Base-by-base conservation (phyloP, 2,888 invertebrate genomes). In the Cheilosia urbana region DNA sequence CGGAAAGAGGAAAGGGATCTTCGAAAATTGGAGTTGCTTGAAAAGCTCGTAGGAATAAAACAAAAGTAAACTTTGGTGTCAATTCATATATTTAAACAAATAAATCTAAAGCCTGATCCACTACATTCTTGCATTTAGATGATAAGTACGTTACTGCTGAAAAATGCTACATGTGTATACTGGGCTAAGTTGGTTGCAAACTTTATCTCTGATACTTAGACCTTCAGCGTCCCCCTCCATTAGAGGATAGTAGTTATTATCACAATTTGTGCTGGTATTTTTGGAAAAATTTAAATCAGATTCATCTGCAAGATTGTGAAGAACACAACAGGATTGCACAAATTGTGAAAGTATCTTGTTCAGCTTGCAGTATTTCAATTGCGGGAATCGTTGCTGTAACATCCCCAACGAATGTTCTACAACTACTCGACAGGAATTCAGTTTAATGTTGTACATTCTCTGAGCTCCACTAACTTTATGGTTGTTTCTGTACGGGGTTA, bases 401-500 rank as follows among this genome's bases (percentile, higher is more conserved):
- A 81, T 62, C 4, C 27, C 47, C 1, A 75, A 40, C 4, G 62
- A 6, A 6, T 60, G 37, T 9, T 60, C 13, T 27, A 47, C 19
- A 24, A 17, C 13, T 9, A 49, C n/a, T 17, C 79, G 66, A n/a
- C 75, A 75, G 7, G 66, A 66, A 19, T 69, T 76, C 30, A 85
- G 21, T 53, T 72, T 78, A 21, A 58, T 60, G 58, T 82, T 87
- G 15, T 72, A 87, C 47, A 27, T 40, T 60, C 68, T 87, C 68
- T 85, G 78, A 6, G 37, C 5, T 45, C 17, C 19, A 58, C 62
- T 40, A 19, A 87, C 19, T 30, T 79, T 19, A 6, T 71, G 66
- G 66, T 75, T 79, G 53, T 83, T 69, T n/a, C 49, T 34, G 17
- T 71, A 79, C 0, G 82, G 82, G 11, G 78, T 79, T 6, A 87